Evolutionary conservation across 30 jellyfish, hydroid and myxozoan genomes (phyloP), one percentile per base, ranked within the genome.

Genomic region (Turritopsis rubra): DNA sequence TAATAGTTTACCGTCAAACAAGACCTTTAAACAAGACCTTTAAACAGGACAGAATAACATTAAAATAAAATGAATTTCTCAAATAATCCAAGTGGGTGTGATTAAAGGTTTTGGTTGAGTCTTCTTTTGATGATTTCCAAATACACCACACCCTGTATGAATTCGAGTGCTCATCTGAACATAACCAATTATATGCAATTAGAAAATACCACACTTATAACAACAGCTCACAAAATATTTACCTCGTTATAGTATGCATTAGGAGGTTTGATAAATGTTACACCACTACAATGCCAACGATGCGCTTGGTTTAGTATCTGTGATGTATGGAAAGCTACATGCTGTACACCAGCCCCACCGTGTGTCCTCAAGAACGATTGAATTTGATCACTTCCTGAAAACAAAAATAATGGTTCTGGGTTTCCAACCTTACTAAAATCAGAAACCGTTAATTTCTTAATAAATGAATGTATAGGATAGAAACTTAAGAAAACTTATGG

Each of bases 311-410:
- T 16, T 53, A 88, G 74, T 22, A 92, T 92, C 52, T 85, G 41
- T 24, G 29, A 16, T 18, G 98, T 75, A 20, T 80, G 71, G 27
- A 92, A 65, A 19, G 96, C 98, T 52, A 92, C 80, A 71, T 92
- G 98, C 79, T 92, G 98, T 7, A 92, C 84, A 52, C 98, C 98
- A 4, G 92, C 95, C 20, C 98, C 98, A 52, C 74, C 78, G 66
- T 92, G 96, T 72, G 88, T 91, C 21, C 79, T 88, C 31, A 92
- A 29, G 79, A 92, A 92, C 8, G 92, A 85, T 26, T 88, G 90
- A 29, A 92, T 84, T 85, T 92, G 98, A 85, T 88, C 92, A 77
- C 93, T 89, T 16, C 96, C 98, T 81, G 71, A 78, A 82, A 76
- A 16, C 24, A 78, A n/a, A 8, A 21, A 3, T 41, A 41, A 41